These are phyloP conservation scores for Danaus plexippus DNA, from an alignment of 1,140 invertebrate species.

Conservation along the genomic window DNA sequence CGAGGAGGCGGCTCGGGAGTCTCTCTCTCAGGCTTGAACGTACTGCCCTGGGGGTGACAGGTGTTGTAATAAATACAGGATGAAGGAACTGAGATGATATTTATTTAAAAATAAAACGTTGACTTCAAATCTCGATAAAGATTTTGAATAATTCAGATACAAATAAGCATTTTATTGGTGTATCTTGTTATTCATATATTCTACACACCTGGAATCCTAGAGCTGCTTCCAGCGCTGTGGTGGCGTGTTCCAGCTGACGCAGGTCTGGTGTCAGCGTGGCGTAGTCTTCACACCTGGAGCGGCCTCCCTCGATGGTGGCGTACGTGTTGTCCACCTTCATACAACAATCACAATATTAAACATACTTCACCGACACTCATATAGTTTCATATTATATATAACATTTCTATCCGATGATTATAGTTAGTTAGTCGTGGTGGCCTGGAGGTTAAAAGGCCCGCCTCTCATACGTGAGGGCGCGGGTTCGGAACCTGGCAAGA, in stretches of 20 bases:
- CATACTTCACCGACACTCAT: no score
- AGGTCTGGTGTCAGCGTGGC: conserved; percentile 41
- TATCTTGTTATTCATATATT: background rate
- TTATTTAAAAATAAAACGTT: no score
- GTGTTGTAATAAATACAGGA: background rate
- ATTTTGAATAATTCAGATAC: no score
- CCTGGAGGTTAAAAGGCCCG: no score
- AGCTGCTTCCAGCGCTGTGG: conserved; percentile 55
- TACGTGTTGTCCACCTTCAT: conserved; percentile 83
- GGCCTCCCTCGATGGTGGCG: conserved; percentile 82
- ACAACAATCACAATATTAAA: conserved; percentile 3
- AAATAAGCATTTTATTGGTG: no score
- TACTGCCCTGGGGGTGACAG: conserved; percentile 45
- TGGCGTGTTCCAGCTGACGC: conserved; percentile 33
- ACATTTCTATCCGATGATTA: no score
- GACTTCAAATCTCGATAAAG: background rate
- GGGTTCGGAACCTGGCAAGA: no score
- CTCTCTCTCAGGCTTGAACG: conserved; percentile 52
- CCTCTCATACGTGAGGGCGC: no score
- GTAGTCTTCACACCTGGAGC: conserved; percentile 52
- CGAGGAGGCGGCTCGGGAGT: conserved; percentile 57
- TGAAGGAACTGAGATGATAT: no score
- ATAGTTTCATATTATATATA: no score
- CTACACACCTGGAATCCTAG: conserved; percentile 52
- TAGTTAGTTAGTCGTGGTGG: no score